Evolutionary conservation across 2,888 invertebrate species (phyloP), one percentile per base, ranked within the genome.

Genomic region (Neuroscelio doddi): DNA sequence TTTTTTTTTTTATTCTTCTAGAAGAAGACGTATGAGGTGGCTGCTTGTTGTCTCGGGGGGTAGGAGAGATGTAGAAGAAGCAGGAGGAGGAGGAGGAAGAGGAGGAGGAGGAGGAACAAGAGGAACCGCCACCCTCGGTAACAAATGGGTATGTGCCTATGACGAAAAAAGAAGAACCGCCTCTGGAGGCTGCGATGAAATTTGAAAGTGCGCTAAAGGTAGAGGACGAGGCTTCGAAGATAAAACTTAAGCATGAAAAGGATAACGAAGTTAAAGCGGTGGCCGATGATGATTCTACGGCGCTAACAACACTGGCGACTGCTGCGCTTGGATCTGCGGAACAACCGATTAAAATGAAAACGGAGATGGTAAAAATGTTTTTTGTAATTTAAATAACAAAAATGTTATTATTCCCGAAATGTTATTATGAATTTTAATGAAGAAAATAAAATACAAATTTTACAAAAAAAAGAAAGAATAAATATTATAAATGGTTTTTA

Each of bases 231-330:
- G 4, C 64, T 2, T 5, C 32, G 27, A 56, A 59, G 10, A 10
- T 50, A 1, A 44, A 12, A 14, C 15, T 64, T 8, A 80, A 78
- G 34, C 66, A 71, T 10, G 81, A 81, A 21, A n/a, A n/a, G n/a
- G 68, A 72, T 1, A 82, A 82, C 47, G 86, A 86, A 9, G 82
- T 82, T 26, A 82, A 86, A 63, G 81, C 86, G 38, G 85, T 87
- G 61, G 86, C 86, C 55, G 86, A 87, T 52, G 78, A 87, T 1
- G 89, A 89, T 36, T 88, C 89, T 71, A 91, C 92, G 77, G 91
- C 92, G 17, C 86, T 92, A 49, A 89, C 91, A 36, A 92, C 92
- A 1, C 86, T 92, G 30, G 92, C 92, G 47, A 90, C 90, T 67
- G 92, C 92, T 38, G 92, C 92, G 26, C 86, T 91, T 16, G 86